Conservation (phyloP, 2,888 invertebrate genomes). For the Erannis defoliaria region DNA sequence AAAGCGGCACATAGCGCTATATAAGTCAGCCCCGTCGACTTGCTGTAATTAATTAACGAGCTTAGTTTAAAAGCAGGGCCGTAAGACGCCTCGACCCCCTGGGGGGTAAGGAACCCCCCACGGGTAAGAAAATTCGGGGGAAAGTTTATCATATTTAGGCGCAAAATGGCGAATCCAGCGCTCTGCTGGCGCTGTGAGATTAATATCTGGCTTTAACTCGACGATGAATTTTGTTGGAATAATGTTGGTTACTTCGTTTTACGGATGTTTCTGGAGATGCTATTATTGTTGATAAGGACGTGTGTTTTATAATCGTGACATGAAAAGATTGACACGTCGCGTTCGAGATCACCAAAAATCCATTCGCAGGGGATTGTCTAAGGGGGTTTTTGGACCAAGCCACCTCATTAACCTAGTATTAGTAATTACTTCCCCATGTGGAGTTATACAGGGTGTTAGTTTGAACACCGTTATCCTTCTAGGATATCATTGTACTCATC, state of each 20-base stretch:
- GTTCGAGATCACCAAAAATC: no score
- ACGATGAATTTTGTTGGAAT: slow-evolving; percentile 81
- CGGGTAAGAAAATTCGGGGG: slow-evolving; percentile 83
- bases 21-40: slow-evolving; percentile 81
- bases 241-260: slow-evolving; percentile 77
- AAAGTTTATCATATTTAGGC: slow-evolving; percentile 87
- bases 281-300: slow-evolving; percentile 23
- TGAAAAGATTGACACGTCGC: not conserved
- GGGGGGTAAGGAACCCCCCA: slow-evolving; percentile 66
- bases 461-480: no score
- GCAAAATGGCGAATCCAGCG: slow-evolving; percentile 86
- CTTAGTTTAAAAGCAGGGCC: slow-evolving; percentile 87
- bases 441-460: no score
- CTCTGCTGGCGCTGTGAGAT: slow-evolving; percentile 82
- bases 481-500: no score
- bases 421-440: no score
- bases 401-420: no score
- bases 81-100: slow-evolving; percentile 78
- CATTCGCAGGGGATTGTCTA: no score
- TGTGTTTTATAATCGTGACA: not conserved
- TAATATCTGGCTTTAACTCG: slow-evolving; percentile 85
- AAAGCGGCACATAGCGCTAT: slow-evolving; percentile 82
- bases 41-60: slow-evolving; percentile 87
- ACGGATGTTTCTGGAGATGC: slow-evolving; percentile 42
- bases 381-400: no score